These are phyloP conservation scores for Allygus modestus DNA, from an alignment of 2,888 invertebrate genomes.

Conservation along the genomic window DNA sequence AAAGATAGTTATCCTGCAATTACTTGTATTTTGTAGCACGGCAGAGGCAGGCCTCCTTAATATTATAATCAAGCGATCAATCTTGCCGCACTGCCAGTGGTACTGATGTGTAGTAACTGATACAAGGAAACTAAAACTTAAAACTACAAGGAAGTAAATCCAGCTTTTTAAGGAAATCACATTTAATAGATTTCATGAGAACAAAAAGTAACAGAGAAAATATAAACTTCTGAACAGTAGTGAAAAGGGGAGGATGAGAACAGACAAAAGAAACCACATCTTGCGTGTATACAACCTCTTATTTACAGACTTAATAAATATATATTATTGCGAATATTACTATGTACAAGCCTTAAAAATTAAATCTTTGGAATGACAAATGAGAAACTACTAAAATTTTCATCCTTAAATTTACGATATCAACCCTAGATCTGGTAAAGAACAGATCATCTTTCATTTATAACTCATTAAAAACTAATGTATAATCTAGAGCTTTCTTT, in stretches of 20 bases:
- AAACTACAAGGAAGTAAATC: background rate
- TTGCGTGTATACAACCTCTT: slow-evolving; percentile 54
- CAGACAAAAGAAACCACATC: slow-evolving; percentile 40
- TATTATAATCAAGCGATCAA: too few species aligned
- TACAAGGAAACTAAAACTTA: too few species aligned
- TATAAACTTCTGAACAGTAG: slow-evolving; percentile 34
- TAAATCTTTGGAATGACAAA: slow-evolving; percentile 53
- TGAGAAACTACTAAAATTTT: slow-evolving; percentile 16
- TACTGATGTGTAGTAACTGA: too few species aligned
- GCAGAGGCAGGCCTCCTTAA: too few species aligned
- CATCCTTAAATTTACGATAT: background rate
- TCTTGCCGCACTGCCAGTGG: too few species aligned
- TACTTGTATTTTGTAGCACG: too few species aligned
- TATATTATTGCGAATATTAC: slow-evolving; percentile 50
- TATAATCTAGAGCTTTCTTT: too few species aligned
- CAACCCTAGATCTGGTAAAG: background rate
- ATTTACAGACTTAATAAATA: slow-evolving; percentile 56
- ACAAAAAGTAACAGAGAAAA: slow-evolving; percentile 46
- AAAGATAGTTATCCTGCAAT: too few species aligned
- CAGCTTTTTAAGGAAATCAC: slow-evolving; percentile 43
- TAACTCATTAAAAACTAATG: background rate
- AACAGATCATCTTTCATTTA: background rate
- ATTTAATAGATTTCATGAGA: slow-evolving; percentile 52
- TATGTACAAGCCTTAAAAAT: slow-evolving; percentile 48
- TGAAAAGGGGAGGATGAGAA: slow-evolving; percentile 24